These are phyloP conservation scores for Smittia aterrima DNA, from an alignment of 2,888 invertebrate genomes.

Conservation along the genomic window DNA sequence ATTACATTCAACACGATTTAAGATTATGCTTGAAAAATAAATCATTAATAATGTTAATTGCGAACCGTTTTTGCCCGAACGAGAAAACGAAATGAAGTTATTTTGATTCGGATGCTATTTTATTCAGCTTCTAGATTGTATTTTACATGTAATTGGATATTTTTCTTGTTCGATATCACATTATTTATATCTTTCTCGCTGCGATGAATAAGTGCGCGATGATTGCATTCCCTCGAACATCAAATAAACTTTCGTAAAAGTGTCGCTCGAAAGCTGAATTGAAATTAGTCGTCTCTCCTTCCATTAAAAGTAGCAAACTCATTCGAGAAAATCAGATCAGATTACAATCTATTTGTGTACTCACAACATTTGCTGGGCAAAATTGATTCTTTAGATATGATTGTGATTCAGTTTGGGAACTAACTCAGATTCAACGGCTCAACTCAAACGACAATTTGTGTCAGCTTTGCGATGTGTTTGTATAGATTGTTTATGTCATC, in stretches of 20 bases:
- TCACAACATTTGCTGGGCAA: not conserved
- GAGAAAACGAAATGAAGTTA: too few relatives aligned
- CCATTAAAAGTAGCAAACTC: not conserved
- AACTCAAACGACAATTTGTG: constrained; percentile 25
- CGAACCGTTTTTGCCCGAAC: not conserved
- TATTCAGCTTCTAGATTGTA: constrained; percentile 32
- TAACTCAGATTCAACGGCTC: not conserved
- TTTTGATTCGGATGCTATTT: constrained; percentile 10
- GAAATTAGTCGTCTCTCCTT: not conserved
- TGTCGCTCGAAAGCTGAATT: not conserved
- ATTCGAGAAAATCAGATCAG: constrained; percentile 1
- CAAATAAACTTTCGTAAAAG: not conserved
- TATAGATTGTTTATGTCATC: constrained; percentile 24
- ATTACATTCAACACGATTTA: constrained; percentile 36
- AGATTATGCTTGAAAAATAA: constrained; percentile 17
- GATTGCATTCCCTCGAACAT: not conserved
- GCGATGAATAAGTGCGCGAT: not conserved
- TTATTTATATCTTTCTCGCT: constrained; percentile 27
- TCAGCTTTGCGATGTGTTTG: not conserved
- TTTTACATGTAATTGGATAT: constrained; percentile 35
- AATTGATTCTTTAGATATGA: not conserved
- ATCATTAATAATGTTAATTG: constrained; percentile 11
- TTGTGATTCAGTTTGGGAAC: not conserved
- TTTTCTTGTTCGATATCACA: constrained; percentile 27
- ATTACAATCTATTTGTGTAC: constrained; percentile 32